phyloP scores from a whole-genome alignment of 92 coral and sea anemone species.

The Nematostella vectensis region DNA sequence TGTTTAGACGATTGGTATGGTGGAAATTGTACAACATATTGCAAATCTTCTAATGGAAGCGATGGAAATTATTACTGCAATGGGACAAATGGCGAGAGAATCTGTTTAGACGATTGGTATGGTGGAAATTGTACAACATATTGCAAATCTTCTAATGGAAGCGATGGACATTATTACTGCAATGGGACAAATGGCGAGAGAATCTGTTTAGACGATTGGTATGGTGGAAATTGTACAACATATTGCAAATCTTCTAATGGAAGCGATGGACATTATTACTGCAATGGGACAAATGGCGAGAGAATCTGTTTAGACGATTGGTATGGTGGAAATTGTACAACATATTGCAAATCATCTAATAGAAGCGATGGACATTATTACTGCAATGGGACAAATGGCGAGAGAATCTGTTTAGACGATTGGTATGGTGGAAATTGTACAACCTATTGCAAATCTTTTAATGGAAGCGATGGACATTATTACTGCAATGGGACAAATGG shows the following conservation, averaged over 20 bases:
- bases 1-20: conserved; percentile 57
- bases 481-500: background rate
- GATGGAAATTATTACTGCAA: conserved; percentile 22
- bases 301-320: conserved; percentile 42
- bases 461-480: background rate
- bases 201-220: conserved; percentile 46
- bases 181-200: background rate
- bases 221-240: conserved; percentile 34
- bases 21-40: conserved; percentile 24
- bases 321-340: conserved; percentile 43
- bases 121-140: conserved; percentile 19
- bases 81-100: conserved; percentile 9
- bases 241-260: conserved; percentile 44
- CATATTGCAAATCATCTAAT: conserved; percentile 17
- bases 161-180: background rate
- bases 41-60: conserved; percentile 16
- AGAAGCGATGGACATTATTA: too few species aligned
- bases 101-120: conserved; percentile 36
- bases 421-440: conserved; percentile 37
- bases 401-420: conserved; percentile 18
- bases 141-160: conserved; percentile 3
- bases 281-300: conserved; percentile 20
- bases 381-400: conserved; percentile 21
- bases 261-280: conserved; percentile 25
- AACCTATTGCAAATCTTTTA: conserved; percentile 6